These are phyloP conservation scores for Spizaetus ornatus DNA, from an alignment of 2,113 vertebrate species.

Conservation along the genomic window DNA sequence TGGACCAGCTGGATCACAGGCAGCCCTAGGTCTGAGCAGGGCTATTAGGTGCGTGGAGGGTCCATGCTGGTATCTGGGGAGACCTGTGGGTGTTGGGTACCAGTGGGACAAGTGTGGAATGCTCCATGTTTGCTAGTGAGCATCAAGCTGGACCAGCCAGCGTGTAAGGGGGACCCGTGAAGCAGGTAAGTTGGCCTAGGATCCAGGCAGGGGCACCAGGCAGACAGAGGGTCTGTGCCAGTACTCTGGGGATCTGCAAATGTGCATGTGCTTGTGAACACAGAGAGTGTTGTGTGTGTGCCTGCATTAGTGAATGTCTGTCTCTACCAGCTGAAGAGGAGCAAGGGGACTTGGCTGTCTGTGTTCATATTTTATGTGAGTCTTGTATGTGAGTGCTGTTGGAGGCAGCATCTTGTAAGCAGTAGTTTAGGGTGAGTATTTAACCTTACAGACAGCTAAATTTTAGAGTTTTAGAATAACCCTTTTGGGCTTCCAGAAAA, in stretches of 20 bases:
- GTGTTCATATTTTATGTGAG: not conserved
- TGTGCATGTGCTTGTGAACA: not conserved
- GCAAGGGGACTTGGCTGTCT: not conserved
- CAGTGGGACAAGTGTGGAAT: not conserved
- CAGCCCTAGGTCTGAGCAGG: not conserved
- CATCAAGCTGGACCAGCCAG: not conserved
- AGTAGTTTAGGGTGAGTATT: not conserved
- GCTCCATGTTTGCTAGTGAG: not conserved
- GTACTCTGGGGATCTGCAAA: not conserved
- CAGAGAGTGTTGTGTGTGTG: not conserved
- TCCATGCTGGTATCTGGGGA: not conserved
- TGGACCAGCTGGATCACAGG: not conserved
- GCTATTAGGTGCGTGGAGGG: not conserved
- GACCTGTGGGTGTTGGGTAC: not conserved
- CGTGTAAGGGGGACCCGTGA: accelerated
- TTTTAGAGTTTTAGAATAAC: not conserved
- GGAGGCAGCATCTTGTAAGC: not conserved
- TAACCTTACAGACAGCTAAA: not conserved
- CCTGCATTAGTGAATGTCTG: not conserved
- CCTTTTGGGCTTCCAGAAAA: not conserved
- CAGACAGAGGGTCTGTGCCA: not conserved
- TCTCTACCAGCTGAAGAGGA: not conserved
- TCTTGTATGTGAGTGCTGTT: not conserved
- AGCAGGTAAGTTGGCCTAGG: not conserved
- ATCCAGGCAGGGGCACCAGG: not conserved